Evolutionary conservation across 1,140 invertebrate species (phyloP).

Genomic region (Sitobion miscanthi): DNA sequence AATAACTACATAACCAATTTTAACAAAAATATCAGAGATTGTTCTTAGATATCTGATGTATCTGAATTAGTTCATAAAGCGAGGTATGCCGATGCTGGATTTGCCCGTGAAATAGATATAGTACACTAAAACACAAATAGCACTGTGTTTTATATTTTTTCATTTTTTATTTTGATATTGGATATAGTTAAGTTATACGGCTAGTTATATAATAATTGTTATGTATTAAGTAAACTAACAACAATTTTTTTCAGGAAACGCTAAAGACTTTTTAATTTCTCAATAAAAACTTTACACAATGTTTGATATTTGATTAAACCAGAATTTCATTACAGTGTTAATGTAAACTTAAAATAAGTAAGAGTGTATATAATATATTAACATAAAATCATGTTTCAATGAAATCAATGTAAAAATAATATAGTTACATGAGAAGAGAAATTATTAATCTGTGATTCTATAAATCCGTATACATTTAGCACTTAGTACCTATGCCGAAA

Average conservation of each 20-base stretch:
- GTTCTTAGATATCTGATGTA: too few relatives aligned
- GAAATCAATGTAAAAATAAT: not conserved
- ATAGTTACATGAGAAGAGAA: not conserved
- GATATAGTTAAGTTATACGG: not conserved
- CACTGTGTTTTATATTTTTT: too few relatives aligned
- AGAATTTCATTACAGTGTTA: not conserved
- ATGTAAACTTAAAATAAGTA: not conserved
- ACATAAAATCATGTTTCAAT: not conserved
- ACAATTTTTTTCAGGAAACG: not conserved
- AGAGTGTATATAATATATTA: not conserved
- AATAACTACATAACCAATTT: too few relatives aligned
- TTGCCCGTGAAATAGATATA: too few relatives aligned
- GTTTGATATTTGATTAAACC: not conserved
- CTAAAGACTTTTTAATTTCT: not conserved
- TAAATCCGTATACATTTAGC: not conserved
- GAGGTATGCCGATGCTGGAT: too few relatives aligned
- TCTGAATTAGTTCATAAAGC: not conserved
- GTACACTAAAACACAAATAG: not conserved
- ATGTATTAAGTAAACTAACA: too few relatives aligned
- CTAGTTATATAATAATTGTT: not conserved
- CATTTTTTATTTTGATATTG: not conserved
- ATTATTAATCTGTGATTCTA: not conserved
- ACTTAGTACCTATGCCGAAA: not conserved
- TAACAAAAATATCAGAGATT: too few relatives aligned
- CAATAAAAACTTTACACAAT: not conserved